phyloP scores from a whole-genome alignment of 1,140 invertebrate species.

The Nymphalis io region DNA sequence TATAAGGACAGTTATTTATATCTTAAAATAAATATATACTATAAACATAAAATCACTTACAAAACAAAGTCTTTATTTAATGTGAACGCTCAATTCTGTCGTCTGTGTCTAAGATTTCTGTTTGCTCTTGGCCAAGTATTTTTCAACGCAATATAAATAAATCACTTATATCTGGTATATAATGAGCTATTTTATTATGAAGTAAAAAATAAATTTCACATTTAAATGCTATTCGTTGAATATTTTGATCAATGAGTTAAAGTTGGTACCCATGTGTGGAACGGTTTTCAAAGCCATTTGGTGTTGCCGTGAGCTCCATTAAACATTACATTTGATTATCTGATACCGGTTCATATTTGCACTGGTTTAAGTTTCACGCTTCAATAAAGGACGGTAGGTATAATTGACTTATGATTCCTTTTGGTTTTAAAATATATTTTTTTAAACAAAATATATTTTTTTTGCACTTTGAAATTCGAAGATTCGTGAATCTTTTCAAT shows the following conservation, averaged over 20 bases:
- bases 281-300: constrained; percentile 32
- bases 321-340: constrained; percentile 34
- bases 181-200: no score
- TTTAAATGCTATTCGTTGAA: no score
- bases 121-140: no score
- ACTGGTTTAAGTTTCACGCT: constrained; percentile 24
- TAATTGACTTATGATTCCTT: constrained; percentile 2
- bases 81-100: no score
- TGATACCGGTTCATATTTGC: constrained; percentile 18
- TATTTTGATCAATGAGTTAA: constrained; percentile 4
- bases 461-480: background rate
- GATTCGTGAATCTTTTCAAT: background rate
- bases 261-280: constrained; percentile 22
- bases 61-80: no score
- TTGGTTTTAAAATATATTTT: background rate
- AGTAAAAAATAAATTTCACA: no score
- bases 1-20: constrained; percentile 14
- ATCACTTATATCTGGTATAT: no score
- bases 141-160: no score
- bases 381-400: constrained; percentile 13
- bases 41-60: background rate
- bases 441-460: background rate
- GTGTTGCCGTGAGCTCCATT: constrained; percentile 21
- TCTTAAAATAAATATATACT: background rate
- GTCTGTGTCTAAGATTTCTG: no score